Conservation (phyloP, 92 coral and sea anemone species). For the Palythoa grandis region DNA sequence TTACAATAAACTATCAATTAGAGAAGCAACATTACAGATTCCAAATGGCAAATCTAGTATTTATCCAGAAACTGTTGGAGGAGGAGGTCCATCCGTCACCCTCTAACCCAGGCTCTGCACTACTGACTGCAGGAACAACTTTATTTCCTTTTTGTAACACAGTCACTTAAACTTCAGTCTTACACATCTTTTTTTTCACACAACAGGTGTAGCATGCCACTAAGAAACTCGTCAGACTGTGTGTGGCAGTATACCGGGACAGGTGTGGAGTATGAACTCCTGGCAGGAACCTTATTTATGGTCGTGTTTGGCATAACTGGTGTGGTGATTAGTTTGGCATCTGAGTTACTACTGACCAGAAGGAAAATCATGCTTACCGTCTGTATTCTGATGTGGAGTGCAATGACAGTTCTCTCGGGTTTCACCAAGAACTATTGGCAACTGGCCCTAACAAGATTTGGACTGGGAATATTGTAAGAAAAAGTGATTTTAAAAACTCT, state of each 20-base stretch:
- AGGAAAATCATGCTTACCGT: slow-evolving; percentile 14
- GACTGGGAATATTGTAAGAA: slow-evolving; percentile 37
- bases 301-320: slow-evolving; percentile 24
- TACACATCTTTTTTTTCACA: neutral
- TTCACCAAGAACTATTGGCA: slow-evolving; percentile 26
- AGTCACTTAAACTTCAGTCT: neutral
- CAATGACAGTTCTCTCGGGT: neutral
- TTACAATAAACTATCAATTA: too few species aligned
- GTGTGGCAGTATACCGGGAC: slow-evolving; percentile 27
- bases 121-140: too few species aligned
- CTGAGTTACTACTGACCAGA: neutral
- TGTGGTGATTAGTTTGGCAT: slow-evolving; percentile 11
- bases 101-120: too few species aligned
- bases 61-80: too few species aligned
- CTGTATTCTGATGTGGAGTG: slow-evolving; percentile 31
- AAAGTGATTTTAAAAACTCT: neutral
- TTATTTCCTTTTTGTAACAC: too few species aligned
- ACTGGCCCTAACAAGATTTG: slow-evolving; percentile 30
- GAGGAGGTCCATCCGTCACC: too few species aligned
- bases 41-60: too few species aligned
- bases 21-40: too few species aligned
- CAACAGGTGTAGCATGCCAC: neutral
- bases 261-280: slow-evolving; percentile 30
- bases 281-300: slow-evolving; percentile 27
- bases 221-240: slow-evolving; percentile 15